phyloP scores from a whole-genome alignment of 2,113 vertebrate species.

The Pteronura brasiliensis region DNA sequence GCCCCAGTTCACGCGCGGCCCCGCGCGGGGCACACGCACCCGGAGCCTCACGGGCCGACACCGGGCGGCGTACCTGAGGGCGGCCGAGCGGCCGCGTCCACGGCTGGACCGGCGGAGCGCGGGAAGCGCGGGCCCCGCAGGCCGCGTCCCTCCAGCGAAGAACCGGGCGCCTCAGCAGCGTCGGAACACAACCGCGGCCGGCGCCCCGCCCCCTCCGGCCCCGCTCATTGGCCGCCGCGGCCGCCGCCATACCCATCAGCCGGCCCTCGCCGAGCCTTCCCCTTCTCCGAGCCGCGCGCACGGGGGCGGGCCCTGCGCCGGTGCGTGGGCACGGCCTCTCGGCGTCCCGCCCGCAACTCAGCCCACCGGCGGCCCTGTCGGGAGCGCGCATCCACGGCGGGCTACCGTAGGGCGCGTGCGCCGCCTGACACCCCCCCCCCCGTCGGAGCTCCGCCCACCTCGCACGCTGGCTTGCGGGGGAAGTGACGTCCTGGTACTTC shows the following conservation, averaged over 20 bases:
- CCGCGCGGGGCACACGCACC: neutral
- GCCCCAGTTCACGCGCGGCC: neutral
- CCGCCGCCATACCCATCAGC: no score
- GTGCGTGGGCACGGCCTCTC: neutral
- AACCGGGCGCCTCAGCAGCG: neutral
- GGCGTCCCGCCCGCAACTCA: neutral
- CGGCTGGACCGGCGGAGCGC: neutral
- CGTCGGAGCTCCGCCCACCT: neutral
- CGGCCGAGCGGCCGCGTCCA: neutral
- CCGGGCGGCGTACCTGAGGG: neutral
- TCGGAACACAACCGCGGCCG: slow-evolving; percentile 7
- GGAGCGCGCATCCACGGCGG: neutral
- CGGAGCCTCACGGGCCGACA: neutral
- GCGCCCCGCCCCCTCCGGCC: slow-evolving; percentile 39
- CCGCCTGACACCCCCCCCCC: neutral
- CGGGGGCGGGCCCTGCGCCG: neutral
- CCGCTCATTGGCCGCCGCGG: neutral
- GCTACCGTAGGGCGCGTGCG: neutral
- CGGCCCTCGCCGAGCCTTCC: no score
- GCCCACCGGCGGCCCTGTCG: accelerated
- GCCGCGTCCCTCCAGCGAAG: neutral
- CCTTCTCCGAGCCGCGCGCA: accelerated
- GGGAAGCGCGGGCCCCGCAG: neutral
- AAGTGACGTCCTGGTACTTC: accelerated
- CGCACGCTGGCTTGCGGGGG: accelerated